phyloP scores from a whole-genome alignment of 2,113 vertebrate species.

The Patagioenas fasciata region DNA sequence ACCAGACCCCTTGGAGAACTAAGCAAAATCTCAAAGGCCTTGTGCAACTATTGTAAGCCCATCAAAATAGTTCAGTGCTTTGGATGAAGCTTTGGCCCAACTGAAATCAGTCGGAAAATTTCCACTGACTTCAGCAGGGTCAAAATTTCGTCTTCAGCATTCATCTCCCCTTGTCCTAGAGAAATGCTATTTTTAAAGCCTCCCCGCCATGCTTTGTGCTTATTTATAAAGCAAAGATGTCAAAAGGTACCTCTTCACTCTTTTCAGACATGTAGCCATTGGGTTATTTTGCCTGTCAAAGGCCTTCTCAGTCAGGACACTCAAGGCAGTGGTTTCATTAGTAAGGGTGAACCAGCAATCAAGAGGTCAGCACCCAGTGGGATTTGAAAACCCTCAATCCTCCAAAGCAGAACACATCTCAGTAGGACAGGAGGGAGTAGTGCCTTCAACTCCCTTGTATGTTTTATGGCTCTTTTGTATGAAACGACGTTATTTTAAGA shows the following conservation, averaged over 20 bases:
- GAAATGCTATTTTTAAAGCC: slow-evolving; percentile 46
- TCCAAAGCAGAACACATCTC: slow-evolving; percentile 50
- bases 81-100: background rate
- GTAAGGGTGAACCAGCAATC: slow-evolving; percentile 34
- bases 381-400: background rate
- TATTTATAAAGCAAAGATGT: slow-evolving; percentile 43
- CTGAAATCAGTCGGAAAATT: background rate
- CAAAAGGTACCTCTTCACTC: background rate
- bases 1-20: background rate
- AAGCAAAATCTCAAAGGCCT: background rate
- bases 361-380: slow-evolving; percentile 27
- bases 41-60: background rate
- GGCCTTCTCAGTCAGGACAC: background rate
- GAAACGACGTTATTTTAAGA: background rate
- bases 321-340: slow-evolving; percentile 26
- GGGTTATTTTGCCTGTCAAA: slow-evolving; percentile 13
- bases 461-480: background rate
- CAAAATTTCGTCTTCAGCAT: background rate
- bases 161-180: slow-evolving; percentile 16
- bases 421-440: background rate
- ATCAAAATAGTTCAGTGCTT: background rate
- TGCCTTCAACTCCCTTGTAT: background rate
- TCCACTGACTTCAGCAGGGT: background rate
- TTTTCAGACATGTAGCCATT: background rate
- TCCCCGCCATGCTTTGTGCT: slow-evolving; percentile 31